Evolutionary conservation across 2,113 vertebrate genomes (phyloP).

Genomic region (Eurypyga helias): DNA sequence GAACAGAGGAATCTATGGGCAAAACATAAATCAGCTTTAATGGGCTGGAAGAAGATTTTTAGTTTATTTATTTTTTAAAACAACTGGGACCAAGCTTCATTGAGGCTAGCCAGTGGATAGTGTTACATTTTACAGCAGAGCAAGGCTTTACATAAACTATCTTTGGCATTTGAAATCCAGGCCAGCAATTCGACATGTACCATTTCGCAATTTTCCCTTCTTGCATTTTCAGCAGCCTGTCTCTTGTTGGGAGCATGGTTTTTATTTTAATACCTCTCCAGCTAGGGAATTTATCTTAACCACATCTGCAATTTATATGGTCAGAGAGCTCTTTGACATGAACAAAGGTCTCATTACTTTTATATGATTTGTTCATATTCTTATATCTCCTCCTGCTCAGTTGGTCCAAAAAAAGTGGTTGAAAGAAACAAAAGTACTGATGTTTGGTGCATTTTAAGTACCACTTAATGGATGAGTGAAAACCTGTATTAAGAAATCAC

Average conservation of each 20-base stretch:
- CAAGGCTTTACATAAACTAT: slow-evolving; percentile 80
- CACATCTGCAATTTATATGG: slow-evolving; percentile 70
- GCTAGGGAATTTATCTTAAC: slow-evolving; percentile 57
- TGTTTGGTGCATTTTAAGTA: neutral
- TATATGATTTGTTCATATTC: slow-evolving; percentile 53
- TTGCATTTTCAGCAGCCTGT: slow-evolving; percentile 69
- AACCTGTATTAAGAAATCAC: slow-evolving; percentile 60
- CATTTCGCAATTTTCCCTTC: slow-evolving; percentile 69
- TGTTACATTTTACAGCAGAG: slow-evolving; percentile 81
- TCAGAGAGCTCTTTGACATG: slow-evolving; percentile 46
- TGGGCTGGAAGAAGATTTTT: slow-evolving; percentile 75
- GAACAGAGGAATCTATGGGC: slow-evolving; percentile 53
- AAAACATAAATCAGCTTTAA: slow-evolving; percentile 76
- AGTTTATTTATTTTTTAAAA: slow-evolving; percentile 81
- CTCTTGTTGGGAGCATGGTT: slow-evolving; percentile 55
- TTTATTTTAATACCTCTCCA: slow-evolving; percentile 62
- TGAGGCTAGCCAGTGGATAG: slow-evolving; percentile 74
- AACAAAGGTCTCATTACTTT: slow-evolving; percentile 70
- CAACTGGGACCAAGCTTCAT: slow-evolving; percentile 71
- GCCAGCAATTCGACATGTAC: slow-evolving; percentile 81
- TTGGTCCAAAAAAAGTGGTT: slow-evolving; percentile 32
- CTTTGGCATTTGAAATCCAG: slow-evolving; percentile 79
- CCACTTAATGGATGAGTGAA: slow-evolving; percentile 50
- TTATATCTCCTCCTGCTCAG: slow-evolving; percentile 47
- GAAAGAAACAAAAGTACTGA: slow-evolving; percentile 29